These are phyloP conservation scores for Tipula unca DNA, from an alignment of 2,888 invertebrate genomes.

Conservation along the genomic window DNA sequence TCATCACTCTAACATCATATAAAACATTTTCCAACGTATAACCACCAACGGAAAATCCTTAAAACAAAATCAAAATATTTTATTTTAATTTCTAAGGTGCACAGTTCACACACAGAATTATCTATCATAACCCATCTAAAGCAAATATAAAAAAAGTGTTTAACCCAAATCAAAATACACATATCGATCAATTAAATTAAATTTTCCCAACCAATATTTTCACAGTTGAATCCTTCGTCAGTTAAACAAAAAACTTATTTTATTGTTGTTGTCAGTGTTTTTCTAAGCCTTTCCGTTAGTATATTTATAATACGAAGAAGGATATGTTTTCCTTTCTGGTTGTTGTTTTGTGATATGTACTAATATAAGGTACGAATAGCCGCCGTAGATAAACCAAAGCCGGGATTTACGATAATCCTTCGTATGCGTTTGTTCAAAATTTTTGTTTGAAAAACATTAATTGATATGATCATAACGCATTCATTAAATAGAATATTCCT, in stretches of 20 bases:
- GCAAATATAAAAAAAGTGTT: background rate
- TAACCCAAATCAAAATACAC: background rate
- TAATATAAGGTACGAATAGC: background rate
- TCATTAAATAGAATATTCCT: too few species aligned
- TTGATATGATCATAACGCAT: too few species aligned
- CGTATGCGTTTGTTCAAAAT: too few species aligned
- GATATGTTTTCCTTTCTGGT: background rate
- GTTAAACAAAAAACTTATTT: background rate
- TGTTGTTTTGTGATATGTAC: background rate
- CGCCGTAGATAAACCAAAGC: background rate
- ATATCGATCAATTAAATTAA: background rate
- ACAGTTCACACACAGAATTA: background rate
- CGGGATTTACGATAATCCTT: too few species aligned
- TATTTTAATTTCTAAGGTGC: background rate
- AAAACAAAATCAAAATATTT: background rate
- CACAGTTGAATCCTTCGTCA: background rate
- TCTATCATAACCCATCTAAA: background rate
- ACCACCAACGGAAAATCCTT: background rate
- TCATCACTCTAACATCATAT: background rate
- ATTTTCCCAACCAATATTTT: background rate
- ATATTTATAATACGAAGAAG: background rate
- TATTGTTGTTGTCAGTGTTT: background rate
- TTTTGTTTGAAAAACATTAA: too few species aligned
- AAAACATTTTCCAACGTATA: background rate
- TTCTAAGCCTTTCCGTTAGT: background rate